phyloP scores from a whole-genome alignment of 2,797 vertebrate genomes.

The Cynopterus sphinx region DNA sequence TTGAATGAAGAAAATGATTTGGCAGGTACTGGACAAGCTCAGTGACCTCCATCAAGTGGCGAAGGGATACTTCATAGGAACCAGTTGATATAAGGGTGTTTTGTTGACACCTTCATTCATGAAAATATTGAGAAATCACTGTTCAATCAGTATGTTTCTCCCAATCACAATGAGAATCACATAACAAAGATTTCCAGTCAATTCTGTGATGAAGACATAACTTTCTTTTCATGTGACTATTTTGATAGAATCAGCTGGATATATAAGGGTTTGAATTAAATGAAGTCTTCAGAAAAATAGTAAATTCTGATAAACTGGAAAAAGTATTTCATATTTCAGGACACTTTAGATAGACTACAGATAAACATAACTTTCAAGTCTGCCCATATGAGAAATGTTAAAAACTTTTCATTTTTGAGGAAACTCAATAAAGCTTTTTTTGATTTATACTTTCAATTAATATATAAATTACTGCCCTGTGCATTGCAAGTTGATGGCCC shows the following conservation, averaged over 20 bases:
- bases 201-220: background rate
- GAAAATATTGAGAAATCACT: background rate
- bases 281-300: background rate
- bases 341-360: background rate
- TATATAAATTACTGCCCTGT: background rate
- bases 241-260: background rate
- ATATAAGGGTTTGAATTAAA: background rate
- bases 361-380: background rate
- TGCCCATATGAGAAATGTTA: background rate
- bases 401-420: background rate
- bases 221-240: background rate
- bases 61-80: background rate
- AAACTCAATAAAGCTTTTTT: background rate
- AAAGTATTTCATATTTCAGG: constrained; percentile 28
- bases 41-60: background rate
- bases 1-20: background rate
- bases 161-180: background rate
- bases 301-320: background rate
- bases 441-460: background rate
- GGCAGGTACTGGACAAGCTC: background rate
- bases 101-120: background rate
- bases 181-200: background rate
- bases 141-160: background rate
- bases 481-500: background rate
- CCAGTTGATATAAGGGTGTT: background rate